Base-by-base conservation (phyloP, 2,888 invertebrate genomes). In the Achlya flavicornis region DNA sequence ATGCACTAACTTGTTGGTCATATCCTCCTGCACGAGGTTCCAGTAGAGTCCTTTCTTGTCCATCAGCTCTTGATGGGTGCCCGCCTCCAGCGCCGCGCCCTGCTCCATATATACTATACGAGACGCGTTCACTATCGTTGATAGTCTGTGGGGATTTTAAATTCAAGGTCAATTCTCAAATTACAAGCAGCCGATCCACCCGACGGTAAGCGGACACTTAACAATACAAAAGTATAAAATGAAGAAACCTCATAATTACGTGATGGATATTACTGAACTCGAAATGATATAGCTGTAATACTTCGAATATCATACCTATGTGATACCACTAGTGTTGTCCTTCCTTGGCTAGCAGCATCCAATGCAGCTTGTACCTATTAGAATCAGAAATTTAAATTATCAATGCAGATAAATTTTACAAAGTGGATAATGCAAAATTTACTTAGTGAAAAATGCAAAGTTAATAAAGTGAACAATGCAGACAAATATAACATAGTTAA, bases 271-370 rank as follows among this genome's bases (percentile, higher is more conserved):
- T 26, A 1, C 1, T 26, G 26, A 26, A 26, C 2, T 26, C 26
- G 2, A 26, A 26, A 26, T 26, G 26, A 26, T 26, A 26, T 26
- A 26, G 2, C 26, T 26, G 26, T 26, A 26, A 26, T 26, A 26
- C 2, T 26, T 26, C 26, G 1, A 26, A 26, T 26, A 12, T 53
- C 4, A 8, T 33, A 41, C 57, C 32, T 41, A 3, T 97, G 97
- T 0, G 97, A 96, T 0, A 97, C 96, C 11, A 97, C 96, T 2
- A 97, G 87, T 0, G 97, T 97, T 8, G 97, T 97, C 72, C 97
- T 91, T 3, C 97, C 97, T 68, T 93, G 87, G 67, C 96, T 95
- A 0, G 97, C 97, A 14, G 95, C 94, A 80, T 98, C 97, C 61
- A 98, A 85, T 0, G 93, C 93, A 0, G 90, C 89, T 77, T 92